These are phyloP conservation scores for Ennomos fuscantarius DNA, from an alignment of 2,888 invertebrate species.

Conservation along the genomic window DNA sequence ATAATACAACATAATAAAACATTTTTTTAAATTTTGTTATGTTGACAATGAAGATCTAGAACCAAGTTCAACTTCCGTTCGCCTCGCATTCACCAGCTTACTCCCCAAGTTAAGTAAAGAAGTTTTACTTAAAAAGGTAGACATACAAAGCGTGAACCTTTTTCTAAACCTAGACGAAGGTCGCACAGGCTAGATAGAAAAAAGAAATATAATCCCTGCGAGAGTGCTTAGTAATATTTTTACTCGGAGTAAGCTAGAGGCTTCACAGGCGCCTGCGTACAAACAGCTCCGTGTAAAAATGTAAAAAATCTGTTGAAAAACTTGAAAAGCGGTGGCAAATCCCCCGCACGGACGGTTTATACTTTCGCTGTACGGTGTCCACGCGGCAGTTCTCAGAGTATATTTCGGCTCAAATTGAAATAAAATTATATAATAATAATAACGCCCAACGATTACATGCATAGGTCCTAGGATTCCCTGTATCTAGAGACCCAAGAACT, in stretches of 20 bases:
- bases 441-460: no score
- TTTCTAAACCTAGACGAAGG: slow-evolving; percentile 22
- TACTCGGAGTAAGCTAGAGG: slow-evolving; percentile 7
- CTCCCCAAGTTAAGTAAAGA: no score
- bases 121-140: no score
- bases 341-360: slow-evolving; percentile 33
- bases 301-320: slow-evolving; percentile 35
- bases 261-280: slow-evolving; percentile 37
- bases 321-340: slow-evolving; percentile 36
- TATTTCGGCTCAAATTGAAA: no score
- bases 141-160: slow-evolving; percentile 2
- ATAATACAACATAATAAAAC: no score
- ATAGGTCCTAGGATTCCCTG: no score
- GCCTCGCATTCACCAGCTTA: no score
- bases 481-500: no score
- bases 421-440: no score
- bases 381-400: background rate
- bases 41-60: no score
- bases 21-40: no score
- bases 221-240: slow-evolving; percentile 23
- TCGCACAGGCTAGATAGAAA: slow-evolving; percentile 7
- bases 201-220: slow-evolving; percentile 16
- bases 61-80: no score
- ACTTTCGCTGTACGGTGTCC: slow-evolving; percentile 23
- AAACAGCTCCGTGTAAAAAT: slow-evolving; percentile 35